Evolutionary conservation across 2,888 invertebrate genomes (phyloP).

Genomic region (Cataglyphis livida): DNA sequence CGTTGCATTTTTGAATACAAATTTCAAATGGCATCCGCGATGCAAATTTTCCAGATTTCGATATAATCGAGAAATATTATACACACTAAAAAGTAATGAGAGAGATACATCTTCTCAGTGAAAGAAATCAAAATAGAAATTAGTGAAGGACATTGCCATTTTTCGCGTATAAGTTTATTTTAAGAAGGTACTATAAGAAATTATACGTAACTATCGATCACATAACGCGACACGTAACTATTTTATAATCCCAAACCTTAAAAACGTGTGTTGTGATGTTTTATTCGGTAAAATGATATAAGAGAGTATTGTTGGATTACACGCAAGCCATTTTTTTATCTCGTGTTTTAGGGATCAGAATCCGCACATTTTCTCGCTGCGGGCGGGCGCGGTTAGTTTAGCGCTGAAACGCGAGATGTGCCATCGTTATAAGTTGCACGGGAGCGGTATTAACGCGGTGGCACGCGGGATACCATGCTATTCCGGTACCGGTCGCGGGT

Average conservation of each 20-base stretch:
- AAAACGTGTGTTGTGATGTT: neutral
- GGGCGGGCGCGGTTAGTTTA: conserved; percentile 51
- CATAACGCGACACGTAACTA: neutral
- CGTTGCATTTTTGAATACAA: neutral
- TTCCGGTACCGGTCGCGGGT: conserved; percentile 79
- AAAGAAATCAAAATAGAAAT: neutral
- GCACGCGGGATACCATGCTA: conserved; percentile 79
- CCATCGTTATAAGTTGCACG: conserved; percentile 68
- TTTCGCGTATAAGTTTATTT: neutral
- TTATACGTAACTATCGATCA: neutral
- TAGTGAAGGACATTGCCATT: neutral
- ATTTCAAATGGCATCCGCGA: neutral
- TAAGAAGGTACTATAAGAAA: neutral
- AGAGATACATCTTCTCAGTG: neutral
- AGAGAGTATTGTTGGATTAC: neutral
- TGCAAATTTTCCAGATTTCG: neutral
- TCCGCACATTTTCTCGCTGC: conserved; percentile 51
- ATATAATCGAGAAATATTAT: neutral
- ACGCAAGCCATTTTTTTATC: conserved; percentile 13
- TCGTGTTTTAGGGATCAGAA: conserved; percentile 48
- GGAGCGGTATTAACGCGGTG: conserved; percentile 69
- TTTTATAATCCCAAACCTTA: neutral
- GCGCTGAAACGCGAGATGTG: conserved; percentile 58
- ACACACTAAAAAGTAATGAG: neutral
- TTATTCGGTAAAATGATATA: neutral